These are phyloP conservation scores for Troglohyphantes excavatus DNA, from an alignment of 2,888 invertebrate genomes.

Conservation along the genomic window DNA sequence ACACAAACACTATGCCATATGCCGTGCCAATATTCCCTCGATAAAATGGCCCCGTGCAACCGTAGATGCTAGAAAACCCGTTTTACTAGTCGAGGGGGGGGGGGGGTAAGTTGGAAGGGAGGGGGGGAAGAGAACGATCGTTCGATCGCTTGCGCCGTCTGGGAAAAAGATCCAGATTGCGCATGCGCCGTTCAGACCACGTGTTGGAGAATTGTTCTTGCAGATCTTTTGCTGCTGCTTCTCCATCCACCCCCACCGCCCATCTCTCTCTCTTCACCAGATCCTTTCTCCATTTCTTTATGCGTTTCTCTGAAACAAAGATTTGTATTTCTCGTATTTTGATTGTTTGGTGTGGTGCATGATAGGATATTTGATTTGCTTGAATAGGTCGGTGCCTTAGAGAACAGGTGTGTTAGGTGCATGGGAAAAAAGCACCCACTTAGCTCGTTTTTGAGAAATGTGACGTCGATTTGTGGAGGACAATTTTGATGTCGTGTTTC, in stretches of 20 bases:
- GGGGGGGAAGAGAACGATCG: slow-evolving; percentile 23
- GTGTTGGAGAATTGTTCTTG: slow-evolving; percentile 47
- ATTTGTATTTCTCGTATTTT: neutral
- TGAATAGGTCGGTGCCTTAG: too few relatives aligned
- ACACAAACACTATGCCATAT: slow-evolving; percentile 38
- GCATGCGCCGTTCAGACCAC: slow-evolving; percentile 49
- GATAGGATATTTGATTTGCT: too few relatives aligned
- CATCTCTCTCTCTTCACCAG: neutral
- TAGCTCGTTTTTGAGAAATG: too few relatives aligned
- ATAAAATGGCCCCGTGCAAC: slow-evolving; percentile 47
- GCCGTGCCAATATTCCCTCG: neutral
- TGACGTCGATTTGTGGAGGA: too few relatives aligned
- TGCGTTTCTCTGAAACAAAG: too few relatives aligned
- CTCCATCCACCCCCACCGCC: neutral
- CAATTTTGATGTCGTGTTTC: too few relatives aligned
- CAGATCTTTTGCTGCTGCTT: slow-evolving; percentile 31
- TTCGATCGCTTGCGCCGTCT: slow-evolving; percentile 73
- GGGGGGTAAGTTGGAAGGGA: neutral
- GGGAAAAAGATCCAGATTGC: slow-evolving; percentile 22
- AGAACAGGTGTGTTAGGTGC: too few relatives aligned
- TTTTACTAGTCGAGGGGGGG: slow-evolving; percentile 40
- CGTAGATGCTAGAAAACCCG: slow-evolving; percentile 61
- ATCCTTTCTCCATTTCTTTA: neutral
- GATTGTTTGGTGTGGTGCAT: neutral
- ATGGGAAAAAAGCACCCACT: too few relatives aligned